Percentiles rank a stretch among this genome's conserved stretches.
phyloP scores from a whole-genome alignment of 2,888 invertebrate species.

The Sinhomidia bicolor region DNA sequence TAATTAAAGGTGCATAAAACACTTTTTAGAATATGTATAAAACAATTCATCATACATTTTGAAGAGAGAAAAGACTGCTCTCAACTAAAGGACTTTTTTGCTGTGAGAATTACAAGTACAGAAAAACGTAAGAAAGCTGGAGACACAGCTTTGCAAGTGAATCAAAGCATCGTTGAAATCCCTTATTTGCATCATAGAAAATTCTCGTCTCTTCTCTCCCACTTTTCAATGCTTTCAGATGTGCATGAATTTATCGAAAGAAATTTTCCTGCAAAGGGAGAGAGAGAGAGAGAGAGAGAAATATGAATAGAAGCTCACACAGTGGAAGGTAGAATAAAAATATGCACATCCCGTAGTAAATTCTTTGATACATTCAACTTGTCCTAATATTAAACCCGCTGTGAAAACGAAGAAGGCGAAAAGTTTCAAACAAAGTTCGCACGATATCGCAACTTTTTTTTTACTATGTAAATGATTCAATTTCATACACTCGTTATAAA shows the following conservation, averaged over 20 bases:
- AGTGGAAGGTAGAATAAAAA: too few species aligned
- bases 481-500: neutral
- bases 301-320: too few species aligned
- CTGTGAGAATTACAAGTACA: too few species aligned
- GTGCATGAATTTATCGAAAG: slow-evolving; percentile 56
- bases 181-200: slow-evolving; percentile 60
- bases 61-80: too few species aligned
- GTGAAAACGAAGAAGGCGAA: neutral
- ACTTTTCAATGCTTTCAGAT: slow-evolving; percentile 30
- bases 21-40: too few species aligned
- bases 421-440: neutral
- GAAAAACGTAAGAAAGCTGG: too few species aligned
- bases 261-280: slow-evolving; percentile 1
- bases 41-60: too few species aligned
- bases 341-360: too few species aligned
- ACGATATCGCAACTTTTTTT: neutral
- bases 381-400: neutral
- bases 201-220: slow-evolving; percentile 23
- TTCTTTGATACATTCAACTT: too few species aligned
- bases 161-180: slow-evolving; percentile 20
- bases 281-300: too few species aligned
- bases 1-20: too few species aligned
- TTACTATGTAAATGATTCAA: neutral
- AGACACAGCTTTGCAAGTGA: neutral
- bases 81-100: too few species aligned